Base-by-base conservation (phyloP, 2,888 invertebrate species). In the Cactoblastis cactorum region DNA sequence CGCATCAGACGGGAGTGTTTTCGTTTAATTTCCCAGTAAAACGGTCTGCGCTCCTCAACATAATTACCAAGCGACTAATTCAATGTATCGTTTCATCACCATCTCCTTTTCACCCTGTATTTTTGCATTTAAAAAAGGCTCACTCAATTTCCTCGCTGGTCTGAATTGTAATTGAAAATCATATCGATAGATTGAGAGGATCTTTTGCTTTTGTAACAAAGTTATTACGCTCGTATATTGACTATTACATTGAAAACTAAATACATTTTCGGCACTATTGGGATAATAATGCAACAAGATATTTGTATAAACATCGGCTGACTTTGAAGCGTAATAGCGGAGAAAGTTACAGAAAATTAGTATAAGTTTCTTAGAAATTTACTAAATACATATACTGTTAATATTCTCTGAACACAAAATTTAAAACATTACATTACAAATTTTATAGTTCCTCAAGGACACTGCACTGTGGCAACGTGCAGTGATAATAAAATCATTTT, bases 11-110 rank as follows among this genome's bases (percentile, higher is more conserved):
- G 58, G 70, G 67, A 74, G 77, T 84, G 84, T 84, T 85, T 84
- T 85, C 84, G 62, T 85, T 85, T 80, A 77, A 85, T 85, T 84
- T 84, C 75, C 75, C 71, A 70, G 74, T 69, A 64, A 83, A 83
- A 81, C 77, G 77, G 75, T 70, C 71, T 71, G 63, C 75, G 73
- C 77, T 80, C 77, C 71, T 76, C 75, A 74, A 74, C 75, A 71
- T 81, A 83, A 85, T 85, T 83, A 83, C 76, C 59, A 63, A 67
- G 60, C 63, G 61, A 68, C 73, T 74, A 80, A 75, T 77, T 73
- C 74, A 70, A 76, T 77, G 72, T 74, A 79, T 80, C 74, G 74
- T 69, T 74, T 71, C 74, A 72, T 76, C 71, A 72, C 69, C 69
- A 67, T 65, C 73, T 72, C 73, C 67, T 71, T 72, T 70, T 67